Base-by-base conservation (phyloP, 2,113 vertebrate genomes). In the Hippocampus barbouri region DNA sequence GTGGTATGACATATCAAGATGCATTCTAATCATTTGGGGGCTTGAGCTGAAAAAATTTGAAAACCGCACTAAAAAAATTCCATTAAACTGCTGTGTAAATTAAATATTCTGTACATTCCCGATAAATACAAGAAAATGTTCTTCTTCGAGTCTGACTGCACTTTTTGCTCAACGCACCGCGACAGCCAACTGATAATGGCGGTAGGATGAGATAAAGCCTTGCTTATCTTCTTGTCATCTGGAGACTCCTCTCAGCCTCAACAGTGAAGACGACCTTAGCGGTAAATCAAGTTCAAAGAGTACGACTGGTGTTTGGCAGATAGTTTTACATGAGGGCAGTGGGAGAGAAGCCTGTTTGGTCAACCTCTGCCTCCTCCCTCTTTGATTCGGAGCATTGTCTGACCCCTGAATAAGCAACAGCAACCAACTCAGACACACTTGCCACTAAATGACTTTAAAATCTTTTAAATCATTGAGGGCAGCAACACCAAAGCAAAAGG, bases 271-370 rank as follows among this genome's bases (percentile, higher is more conserved):
- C 86, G 78, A 92, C 90, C 91, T 86, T 72, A 76, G 86, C 88
- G 91, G 92, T 94, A 93, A 92, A 89, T 94, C 94, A 95, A 94
- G 94, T 96, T 96, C 95, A 96, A 96, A 96, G 94, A 89, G 88
- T 92, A 82, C 41, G 72, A 71, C 89, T 87, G 90, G 89, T 92
- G 91, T 87, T 93, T 93, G 87, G 85, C 89, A 89, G 91, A 93
- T 93, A 88, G 88, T 87, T 86, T 95, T 94, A 93, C 94, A 91
- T 70, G 77, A 79, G 79, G 87, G 83, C 90, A 90, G 88, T 87
- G 93, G 93, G 92, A 84, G 93, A 91, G 81, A 85, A 80, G 91
- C 87, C 88, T 88, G 86, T 91, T 91, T 91, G 85, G 85, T 89
- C 88, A 84, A 89, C 90, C 88, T 87, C 83, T 87, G 84, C 70